Evolutionary conservation across 2,797 vertebrate species (phyloP), one percentile per base, ranked within the genome.

Genomic region (Chelon auratus): DNA sequence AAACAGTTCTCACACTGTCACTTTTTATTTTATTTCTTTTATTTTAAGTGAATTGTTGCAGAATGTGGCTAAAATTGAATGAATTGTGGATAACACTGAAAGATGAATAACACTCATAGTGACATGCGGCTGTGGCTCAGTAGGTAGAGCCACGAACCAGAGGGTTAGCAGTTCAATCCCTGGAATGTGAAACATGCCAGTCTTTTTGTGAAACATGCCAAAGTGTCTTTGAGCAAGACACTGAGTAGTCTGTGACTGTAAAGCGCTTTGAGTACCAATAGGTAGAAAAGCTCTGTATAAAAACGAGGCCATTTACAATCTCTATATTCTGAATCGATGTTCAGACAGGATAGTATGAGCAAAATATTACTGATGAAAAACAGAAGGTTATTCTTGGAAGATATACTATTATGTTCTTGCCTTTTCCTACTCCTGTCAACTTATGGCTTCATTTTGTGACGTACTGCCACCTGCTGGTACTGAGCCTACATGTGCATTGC

Each of bases 391-490:
- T 51, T 78, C n/a, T 18, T 18, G 10, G 11, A 56, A 12, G n/a
- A 62, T 3, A 0, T 9, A 0, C 0, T n/a, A 30, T 60, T 52
- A 9, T 43, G 24, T 22, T 17, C n/a, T 24, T 48, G 1, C 0
- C 22, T 50, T 3, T 14, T 48, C 53, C 53, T n/a, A 1, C 15
- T 26, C 11, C n/a, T 45, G n/a, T 22, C 22, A 42, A 13, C 51
- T 15, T 61, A 5, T 26, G 54, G 2, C 24, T 68, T 22, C 20
- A n/a, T 53, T 74, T 59, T 84, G 82, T 75, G 10, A 63, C 68
- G n/a, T 56, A 81, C 77, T 85, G 82, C 84, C 91, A 81, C 72
- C 91, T 88, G 74, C 68, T 89, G 89, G 80, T 62, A 0, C 0
- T 4, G 1, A 30, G 0, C 11, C 4, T 33, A 9, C 5, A 67